Percentiles rank a stretch among this genome's conserved stretches.
Evolutionary conservation across 2,888 invertebrate genomes (phyloP).

Genomic region (Heliconius ismenius): DNA sequence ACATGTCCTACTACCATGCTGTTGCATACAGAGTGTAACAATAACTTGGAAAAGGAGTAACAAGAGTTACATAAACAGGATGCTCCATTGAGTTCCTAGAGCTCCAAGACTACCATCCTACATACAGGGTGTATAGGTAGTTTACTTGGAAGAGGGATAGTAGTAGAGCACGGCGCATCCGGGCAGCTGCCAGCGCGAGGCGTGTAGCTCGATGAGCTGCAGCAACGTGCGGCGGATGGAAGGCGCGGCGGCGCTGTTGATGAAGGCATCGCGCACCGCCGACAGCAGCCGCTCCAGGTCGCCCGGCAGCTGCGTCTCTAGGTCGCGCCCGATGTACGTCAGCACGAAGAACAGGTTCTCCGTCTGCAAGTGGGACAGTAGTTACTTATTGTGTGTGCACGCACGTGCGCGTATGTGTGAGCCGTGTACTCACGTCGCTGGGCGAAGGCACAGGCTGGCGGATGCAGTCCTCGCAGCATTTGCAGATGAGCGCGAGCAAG

Average conservation of each 20-base stretch:
- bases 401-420: too few relatives aligned
- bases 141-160: conserved; percentile 85
- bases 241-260: conserved; percentile 87
- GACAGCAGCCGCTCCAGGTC: conserved; percentile 90
- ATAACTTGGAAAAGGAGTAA: too few relatives aligned
- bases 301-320: conserved; percentile 90
- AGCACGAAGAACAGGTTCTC: conserved; percentile 94
- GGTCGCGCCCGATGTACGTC: conserved; percentile 92
- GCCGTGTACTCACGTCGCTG: conserved; percentile 84
- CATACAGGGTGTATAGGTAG: not conserved
- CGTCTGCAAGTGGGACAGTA: conserved; percentile 79
- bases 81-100: too few relatives aligned
- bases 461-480: conserved; percentile 94
- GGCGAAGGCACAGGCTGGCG: conserved; percentile 90
- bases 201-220: conserved; percentile 94
- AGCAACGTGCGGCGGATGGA: conserved; percentile 91
- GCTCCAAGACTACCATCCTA: too few relatives aligned
- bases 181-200: conserved; percentile 94
- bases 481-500: conserved; percentile 90
- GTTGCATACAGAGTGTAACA: too few relatives aligned
- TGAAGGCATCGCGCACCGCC: conserved; percentile 92
- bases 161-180: conserved; percentile 95
- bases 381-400: not conserved
- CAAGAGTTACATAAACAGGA: too few relatives aligned
- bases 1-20: too few relatives aligned